phyloP scores from a whole-genome alignment of 2,888 invertebrate genomes.

The Callosobruchus maculatus region DNA sequence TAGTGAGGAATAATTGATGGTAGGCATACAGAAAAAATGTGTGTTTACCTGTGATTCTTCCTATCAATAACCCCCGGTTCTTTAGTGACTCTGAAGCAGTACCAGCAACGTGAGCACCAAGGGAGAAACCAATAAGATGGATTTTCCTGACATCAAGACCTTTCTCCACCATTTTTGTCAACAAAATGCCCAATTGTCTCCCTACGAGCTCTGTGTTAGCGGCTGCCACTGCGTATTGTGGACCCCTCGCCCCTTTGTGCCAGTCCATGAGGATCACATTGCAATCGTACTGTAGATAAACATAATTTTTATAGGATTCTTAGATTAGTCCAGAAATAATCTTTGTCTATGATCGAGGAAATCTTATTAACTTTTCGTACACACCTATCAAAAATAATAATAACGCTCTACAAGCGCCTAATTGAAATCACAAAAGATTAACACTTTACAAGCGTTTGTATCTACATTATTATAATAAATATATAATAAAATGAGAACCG shows the following conservation, averaged over 20 bases:
- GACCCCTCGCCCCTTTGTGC: constrained; percentile 56
- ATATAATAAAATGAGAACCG: too few species aligned
- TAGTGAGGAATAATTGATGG: too few species aligned
- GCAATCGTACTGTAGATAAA: constrained; percentile 49
- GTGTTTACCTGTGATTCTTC: constrained; percentile 56
- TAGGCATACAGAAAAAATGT: too few species aligned
- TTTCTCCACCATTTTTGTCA: constrained; percentile 49
- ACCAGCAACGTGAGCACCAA: constrained; percentile 61
- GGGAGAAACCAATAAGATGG: constrained; percentile 58
- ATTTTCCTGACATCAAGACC: constrained; percentile 49
- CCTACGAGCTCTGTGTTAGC: constrained; percentile 61
- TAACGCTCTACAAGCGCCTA: too few species aligned
- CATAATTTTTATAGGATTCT: too few species aligned
- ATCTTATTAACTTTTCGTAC: too few species aligned
- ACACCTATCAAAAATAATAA: too few species aligned
- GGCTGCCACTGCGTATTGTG: constrained; percentile 55
- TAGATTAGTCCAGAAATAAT: too few species aligned
- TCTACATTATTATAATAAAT: too few species aligned
- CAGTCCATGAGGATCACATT: constrained; percentile 58
- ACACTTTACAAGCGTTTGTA: too few species aligned
- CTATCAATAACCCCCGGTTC: constrained; percentile 47
- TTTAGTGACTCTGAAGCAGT: constrained; percentile 57
- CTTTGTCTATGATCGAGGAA: too few species aligned
- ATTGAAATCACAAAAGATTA: too few species aligned
- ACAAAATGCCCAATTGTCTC: constrained; percentile 55